Evolutionary conservation across 2,797 vertebrate species (phyloP).

Genomic region (Neopelma chrysocephalum): DNA sequence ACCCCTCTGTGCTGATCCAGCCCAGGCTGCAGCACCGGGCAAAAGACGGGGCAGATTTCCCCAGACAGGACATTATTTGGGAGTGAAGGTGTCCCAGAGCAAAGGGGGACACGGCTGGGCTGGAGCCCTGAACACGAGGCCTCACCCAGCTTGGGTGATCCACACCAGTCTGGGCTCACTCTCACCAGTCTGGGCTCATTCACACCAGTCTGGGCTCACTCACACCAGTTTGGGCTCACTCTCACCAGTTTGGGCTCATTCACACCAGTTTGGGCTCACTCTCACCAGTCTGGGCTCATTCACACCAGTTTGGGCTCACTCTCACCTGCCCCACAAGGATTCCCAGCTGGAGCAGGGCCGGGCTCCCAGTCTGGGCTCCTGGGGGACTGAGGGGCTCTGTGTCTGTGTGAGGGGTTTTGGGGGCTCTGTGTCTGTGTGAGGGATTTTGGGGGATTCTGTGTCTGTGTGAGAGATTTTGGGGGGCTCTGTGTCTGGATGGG

Average conservation of each 20-base stretch:
- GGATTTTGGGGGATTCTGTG: too few species aligned
- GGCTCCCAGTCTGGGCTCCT: too few species aligned
- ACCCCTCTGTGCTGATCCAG: fast-evolving
- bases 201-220: too few species aligned
- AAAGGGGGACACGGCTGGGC: fast-evolving
- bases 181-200: too few species aligned
- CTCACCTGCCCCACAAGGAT: too few species aligned
- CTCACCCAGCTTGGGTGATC: fast-evolving
- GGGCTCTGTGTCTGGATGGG: too few species aligned
- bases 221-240: not conserved
- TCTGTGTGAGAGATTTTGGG: too few species aligned
- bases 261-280: not conserved
- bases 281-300: not conserved
- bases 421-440: too few species aligned
- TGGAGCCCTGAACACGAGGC: not conserved
- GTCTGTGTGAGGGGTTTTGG: not conserved
- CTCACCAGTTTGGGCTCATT: not conserved
- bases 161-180: not conserved
- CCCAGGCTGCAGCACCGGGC: fast-evolving
- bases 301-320: too few species aligned
- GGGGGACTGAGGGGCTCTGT: fast-evolving
- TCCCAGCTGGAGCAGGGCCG: too few species aligned
- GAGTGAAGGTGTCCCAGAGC: not conserved
- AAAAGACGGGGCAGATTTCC: fast-evolving
- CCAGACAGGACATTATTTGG: not conserved